A percentile compares a stretch with the other conserved stretches of the same genome.
Evolutionary conservation across 2,888 invertebrate genomes (phyloP).

Genomic region (Meghimatium bilineatum): DNA sequence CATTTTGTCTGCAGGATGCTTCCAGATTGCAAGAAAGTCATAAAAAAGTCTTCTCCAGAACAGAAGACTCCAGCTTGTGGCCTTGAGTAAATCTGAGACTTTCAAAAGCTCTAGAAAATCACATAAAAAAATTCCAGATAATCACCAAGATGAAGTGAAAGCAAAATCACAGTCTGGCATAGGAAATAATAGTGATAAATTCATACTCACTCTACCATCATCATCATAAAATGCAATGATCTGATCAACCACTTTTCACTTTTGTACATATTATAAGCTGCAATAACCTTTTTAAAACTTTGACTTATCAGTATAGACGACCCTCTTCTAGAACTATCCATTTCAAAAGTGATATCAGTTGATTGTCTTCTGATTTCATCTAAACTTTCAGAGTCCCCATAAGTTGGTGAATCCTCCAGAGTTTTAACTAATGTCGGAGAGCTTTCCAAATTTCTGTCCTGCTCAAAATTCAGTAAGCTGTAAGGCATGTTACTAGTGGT

Average conservation of each 20-base stretch:
- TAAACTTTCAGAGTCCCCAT: not conserved
- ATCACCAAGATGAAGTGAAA: no score
- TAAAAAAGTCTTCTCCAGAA: no score
- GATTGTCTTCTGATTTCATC: constrained; percentile 1
- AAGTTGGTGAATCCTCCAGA: not conserved
- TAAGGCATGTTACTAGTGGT: not conserved
- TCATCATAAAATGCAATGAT: no score
- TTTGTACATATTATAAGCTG: not conserved
- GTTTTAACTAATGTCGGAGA: constrained; percentile 21
- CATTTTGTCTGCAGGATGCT: no score
- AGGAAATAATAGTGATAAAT: no score
- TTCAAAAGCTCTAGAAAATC: no score
- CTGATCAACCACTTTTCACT: not conserved
- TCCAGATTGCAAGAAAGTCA: no score
- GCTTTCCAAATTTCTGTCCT: constrained; percentile 24
- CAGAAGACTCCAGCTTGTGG: no score
- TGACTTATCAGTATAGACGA: constrained; percentile 55
- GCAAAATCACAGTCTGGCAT: no score
- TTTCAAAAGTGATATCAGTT: not conserved
- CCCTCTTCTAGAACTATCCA: constrained; percentile 43
- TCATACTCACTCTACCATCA: no score
- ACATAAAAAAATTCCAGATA: no score
- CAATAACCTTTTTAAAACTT: constrained; percentile 56
- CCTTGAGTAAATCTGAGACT: no score
- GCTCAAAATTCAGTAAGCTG: not conserved